These are phyloP conservation scores for Pelecanoides urinatrix DNA, from an alignment of 2,113 vertebrate genomes.

Conservation along the genomic window DNA sequence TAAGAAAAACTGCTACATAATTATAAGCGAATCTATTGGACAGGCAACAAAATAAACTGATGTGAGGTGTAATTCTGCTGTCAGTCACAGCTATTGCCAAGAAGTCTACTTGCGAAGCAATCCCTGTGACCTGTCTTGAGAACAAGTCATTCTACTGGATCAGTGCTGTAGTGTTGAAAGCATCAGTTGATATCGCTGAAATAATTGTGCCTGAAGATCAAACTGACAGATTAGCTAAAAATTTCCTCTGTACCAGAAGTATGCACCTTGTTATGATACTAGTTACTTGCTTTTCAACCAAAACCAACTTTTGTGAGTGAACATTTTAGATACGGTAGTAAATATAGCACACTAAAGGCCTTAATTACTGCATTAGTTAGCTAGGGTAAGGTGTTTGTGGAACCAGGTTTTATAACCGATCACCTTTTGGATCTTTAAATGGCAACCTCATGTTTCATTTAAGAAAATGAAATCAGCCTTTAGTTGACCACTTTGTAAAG, in stretches of 20 bases:
- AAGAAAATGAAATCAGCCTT: background rate
- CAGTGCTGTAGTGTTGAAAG: background rate
- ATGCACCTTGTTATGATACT: background rate
- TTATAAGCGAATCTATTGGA: background rate
- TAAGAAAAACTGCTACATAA: background rate
- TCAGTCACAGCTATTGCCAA: background rate
- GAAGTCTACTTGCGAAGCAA: background rate
- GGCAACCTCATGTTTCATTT: background rate
- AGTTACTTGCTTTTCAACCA: background rate
- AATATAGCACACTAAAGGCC: background rate
- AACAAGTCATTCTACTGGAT: slow-evolving; percentile 5
- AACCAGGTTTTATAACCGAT: background rate
- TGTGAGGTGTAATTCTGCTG: background rate
- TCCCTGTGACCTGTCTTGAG: background rate
- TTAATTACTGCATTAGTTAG: background rate
- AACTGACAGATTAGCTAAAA: background rate
- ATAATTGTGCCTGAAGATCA: background rate
- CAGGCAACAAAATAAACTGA: background rate
- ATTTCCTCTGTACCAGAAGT: background rate
- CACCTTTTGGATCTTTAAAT: background rate
- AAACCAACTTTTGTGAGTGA: background rate
- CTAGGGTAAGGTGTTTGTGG: background rate
- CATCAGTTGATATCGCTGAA: background rate
- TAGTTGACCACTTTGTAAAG: background rate
- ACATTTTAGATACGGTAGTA: background rate